These are phyloP conservation scores for Oreotrochilus melanogaster DNA, from an alignment of 2,113 vertebrate species.

Conservation along the genomic window DNA sequence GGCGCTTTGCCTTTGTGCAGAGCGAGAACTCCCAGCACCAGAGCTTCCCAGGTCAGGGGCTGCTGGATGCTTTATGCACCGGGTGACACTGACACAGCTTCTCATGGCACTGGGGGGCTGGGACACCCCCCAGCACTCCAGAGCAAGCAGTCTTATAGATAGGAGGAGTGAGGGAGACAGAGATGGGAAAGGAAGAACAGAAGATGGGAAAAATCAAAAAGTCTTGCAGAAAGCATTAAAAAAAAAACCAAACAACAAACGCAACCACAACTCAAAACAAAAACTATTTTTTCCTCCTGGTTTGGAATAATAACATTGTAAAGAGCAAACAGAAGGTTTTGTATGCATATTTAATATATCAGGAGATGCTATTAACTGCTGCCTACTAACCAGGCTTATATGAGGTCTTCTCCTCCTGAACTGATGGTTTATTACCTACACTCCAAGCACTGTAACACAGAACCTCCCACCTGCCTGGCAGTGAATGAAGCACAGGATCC, in stretches of 20 bases:
- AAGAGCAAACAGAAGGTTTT: background rate
- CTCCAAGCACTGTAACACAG: background rate
- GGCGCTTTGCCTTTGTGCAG: background rate
- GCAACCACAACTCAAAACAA: background rate
- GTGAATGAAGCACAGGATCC: rapidly evolving
- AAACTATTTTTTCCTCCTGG: rapidly evolving
- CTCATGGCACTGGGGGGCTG: background rate
- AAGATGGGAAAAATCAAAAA: background rate
- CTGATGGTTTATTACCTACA: background rate
- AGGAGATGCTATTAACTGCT: background rate
- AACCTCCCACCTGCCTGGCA: background rate
- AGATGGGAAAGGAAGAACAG: background rate
- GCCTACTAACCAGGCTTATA: background rate
- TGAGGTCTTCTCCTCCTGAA: background rate
- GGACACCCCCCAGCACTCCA: background rate
- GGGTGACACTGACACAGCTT: background rate
- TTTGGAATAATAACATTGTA: background rate
- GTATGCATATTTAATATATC: background rate
- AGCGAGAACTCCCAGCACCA: background rate
- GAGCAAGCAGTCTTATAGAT: background rate
- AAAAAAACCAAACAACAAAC: background rate
- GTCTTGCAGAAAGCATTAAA: background rate
- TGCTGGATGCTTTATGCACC: background rate
- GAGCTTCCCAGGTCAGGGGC: background rate
- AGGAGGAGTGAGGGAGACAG: background rate